Percentiles rank a stretch among this genome's conserved stretches.
Conservation (phyloP, 1,140 invertebrate genomes). For the Drosophila pruinosa region DNA sequence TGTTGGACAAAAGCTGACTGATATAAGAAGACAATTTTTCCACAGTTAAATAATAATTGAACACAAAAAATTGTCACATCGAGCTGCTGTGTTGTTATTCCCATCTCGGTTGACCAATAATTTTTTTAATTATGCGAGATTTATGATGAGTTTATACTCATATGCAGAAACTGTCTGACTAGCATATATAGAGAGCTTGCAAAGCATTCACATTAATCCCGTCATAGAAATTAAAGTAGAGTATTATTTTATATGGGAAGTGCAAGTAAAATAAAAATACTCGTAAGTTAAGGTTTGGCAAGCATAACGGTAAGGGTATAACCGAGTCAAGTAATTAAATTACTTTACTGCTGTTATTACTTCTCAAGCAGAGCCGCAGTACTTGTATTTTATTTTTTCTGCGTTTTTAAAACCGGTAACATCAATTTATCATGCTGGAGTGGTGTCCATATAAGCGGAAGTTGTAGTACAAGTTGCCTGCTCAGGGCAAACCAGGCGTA, state of each 20-base stretch:
- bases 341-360: slow-evolving; percentile 4
- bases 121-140: no score
- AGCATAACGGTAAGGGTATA: neutral
- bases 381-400: slow-evolving; percentile 38
- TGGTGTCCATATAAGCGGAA: slow-evolving; percentile 74
- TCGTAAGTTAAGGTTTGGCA: neutral
- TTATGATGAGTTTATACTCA: no score
- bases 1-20: neutral
- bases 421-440: slow-evolving; percentile 72
- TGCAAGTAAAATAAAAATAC: neutral
- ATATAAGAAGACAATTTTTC: no score
- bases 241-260: no score
- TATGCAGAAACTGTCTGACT: no score
- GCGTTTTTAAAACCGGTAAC: slow-evolving; percentile 50
- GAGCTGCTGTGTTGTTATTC: no score
- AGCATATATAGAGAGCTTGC: no score
- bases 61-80: no score
- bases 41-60: no score
- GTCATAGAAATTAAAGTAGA: no score
- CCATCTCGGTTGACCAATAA: no score
- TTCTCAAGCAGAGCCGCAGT: neutral
- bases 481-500: slow-evolving; percentile 54
- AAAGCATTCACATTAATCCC: neutral
- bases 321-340: neutral
- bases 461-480: slow-evolving; percentile 58